Evolutionary conservation across 2,113 vertebrate species (phyloP), one percentile per base, ranked within the genome.

Genomic region (Rallus limicola): DNA sequence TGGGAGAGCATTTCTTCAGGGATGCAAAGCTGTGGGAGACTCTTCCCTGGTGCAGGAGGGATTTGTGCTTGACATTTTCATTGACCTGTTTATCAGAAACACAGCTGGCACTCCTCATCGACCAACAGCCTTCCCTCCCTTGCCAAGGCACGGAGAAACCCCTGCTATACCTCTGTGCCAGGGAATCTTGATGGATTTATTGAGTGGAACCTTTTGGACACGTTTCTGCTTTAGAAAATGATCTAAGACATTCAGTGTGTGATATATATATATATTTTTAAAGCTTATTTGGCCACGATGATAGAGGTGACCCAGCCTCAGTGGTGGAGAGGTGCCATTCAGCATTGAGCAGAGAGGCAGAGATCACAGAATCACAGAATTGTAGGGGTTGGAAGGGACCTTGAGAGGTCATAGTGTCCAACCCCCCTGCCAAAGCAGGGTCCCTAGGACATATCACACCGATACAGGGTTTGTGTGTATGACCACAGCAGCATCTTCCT

Each of bases 31-130:
- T 26, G 52, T 23, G 44, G 24, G 52, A 80, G 23, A 67, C 16
- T 24, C 21, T 36, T 44, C 82, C 31, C 68, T 0, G 0, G 40
- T n/a, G 40, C 5, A 3, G 52, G 38, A 21, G 38, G 12, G 29
- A 23, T 36, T 83, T 60, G 64, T 11, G 3, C 76, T 75, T 77
- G 76, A 60, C 52, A 25, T 88, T 91, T 68, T 20, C 44, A 62
- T 33, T 2, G 4, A 31, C 52, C 58, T 64, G 38, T 15, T 95
- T 20, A 78, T 56, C 40, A 88, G 62, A 88, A 55, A 65, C 3
- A 5, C 94, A 93, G 92, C 55, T 82, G 89, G 46, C 44, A 11
- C 72, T 86, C 44, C 65, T 78, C 64, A 25, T 33, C 6, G 5
- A 15, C 34, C 20, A 11, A 75, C 70, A 90, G 46, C 86, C 84